phyloP scores from a whole-genome alignment of 2,113 vertebrate genomes.

The Oncorhynchus tshawytscha region DNA sequence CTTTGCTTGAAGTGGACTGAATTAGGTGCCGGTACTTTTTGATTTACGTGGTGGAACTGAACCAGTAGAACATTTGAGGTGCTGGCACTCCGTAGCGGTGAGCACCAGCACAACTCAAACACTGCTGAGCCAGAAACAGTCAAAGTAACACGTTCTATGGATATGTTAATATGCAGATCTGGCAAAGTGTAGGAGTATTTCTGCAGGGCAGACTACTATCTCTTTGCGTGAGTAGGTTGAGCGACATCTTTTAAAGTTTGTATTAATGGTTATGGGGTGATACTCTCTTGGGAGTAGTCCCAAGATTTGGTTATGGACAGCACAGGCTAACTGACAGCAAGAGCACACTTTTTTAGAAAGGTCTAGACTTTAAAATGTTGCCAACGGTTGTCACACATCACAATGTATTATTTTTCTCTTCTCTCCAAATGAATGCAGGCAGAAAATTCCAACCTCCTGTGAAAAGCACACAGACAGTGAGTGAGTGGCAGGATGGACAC shows the following conservation, averaged over 20 bases:
- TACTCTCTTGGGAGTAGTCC: not conserved
- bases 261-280: not conserved
- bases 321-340: not conserved
- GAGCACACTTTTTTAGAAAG: not conserved
- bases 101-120: not conserved
- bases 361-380: not conserved
- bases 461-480: not conserved
- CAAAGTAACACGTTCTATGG: conserved; percentile 16
- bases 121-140: not conserved
- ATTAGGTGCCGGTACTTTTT: too few relatives aligned
- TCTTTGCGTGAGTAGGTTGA: not conserved
- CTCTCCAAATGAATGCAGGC: not conserved
- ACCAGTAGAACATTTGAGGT: not conserved
- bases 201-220: conserved; percentile 10
- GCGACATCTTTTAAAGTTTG: not conserved
- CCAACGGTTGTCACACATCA: not conserved
- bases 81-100: not conserved
- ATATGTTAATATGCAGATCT: not conserved
- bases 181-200: conserved; percentile 2
- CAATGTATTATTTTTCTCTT: not conserved
- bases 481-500: not conserved
- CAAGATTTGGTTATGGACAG: not conserved
- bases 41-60: too few relatives aligned
- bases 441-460: too few relatives aligned
- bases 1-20: too few relatives aligned